Evolutionary conservation across 2,797 vertebrate species (phyloP).

Genomic region (Macropus fuliginosus): DNA sequence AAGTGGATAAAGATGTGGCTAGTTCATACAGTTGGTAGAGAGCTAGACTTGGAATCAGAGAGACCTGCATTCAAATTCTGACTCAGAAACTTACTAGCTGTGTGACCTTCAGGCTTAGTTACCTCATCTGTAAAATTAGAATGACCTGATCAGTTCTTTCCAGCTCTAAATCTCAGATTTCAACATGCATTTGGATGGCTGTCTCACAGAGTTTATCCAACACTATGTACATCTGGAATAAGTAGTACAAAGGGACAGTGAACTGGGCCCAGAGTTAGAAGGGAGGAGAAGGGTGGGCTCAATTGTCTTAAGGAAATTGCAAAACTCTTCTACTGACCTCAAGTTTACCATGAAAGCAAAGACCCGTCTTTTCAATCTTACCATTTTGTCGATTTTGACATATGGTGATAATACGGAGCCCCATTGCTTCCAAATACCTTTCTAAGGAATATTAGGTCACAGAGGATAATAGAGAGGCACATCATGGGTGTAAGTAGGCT

Average conservation of each 20-base stretch:
- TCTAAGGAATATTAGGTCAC: not conserved
- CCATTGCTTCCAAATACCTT: not conserved
- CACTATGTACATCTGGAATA: no score
- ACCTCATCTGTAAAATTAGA: not conserved
- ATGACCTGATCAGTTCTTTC: not conserved
- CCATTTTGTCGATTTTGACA: not conserved
- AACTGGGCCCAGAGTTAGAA: not conserved
- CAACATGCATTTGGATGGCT: not conserved
- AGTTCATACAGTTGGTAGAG: not conserved
- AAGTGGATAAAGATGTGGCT: not conserved
- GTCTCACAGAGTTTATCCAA: not conserved
- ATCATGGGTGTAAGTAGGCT: not conserved
- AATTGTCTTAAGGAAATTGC: not conserved
- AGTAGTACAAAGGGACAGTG: no score
- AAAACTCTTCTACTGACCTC: not conserved
- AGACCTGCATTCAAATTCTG: not conserved
- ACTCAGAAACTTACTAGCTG: not conserved
- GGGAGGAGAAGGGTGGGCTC: not conserved
- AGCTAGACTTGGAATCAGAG: not conserved
- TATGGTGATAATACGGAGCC: not conserved
- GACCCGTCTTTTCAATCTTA: not conserved
- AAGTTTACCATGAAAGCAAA: not conserved
- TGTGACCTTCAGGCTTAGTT: not conserved
- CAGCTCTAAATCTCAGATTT: not conserved
- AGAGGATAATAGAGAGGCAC: not conserved